Conservation (phyloP, 2,113 vertebrate species). For the Lagopus leucura region DNA sequence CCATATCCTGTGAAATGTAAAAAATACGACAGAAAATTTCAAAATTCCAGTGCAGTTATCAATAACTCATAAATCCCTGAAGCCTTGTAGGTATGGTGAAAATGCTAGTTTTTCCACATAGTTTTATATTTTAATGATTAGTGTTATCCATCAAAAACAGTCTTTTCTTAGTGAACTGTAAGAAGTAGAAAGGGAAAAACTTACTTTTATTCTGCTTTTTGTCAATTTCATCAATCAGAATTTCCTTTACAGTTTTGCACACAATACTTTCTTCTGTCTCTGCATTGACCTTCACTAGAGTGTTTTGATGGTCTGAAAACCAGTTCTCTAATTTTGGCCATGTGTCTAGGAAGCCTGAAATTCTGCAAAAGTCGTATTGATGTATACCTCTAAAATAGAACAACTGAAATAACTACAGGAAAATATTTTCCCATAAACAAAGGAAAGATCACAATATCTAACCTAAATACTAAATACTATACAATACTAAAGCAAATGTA, state of each 20-base stretch:
- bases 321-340: slow-evolving; percentile 89
- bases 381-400: background rate
- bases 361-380: slow-evolving; percentile 74
- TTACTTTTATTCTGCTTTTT: slow-evolving; percentile 81
- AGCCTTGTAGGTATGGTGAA: background rate
- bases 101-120: background rate
- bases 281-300: slow-evolving; percentile 85
- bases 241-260: slow-evolving; percentile 78
- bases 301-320: slow-evolving; percentile 82
- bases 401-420: background rate
- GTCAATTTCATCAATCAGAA: slow-evolving; percentile 72
- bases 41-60: background rate
- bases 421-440: background rate
- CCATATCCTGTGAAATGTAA: background rate
- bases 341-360: slow-evolving; percentile 84
- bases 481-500: background rate
- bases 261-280: slow-evolving; percentile 78
- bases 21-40: background rate
- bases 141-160: background rate
- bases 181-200: background rate
- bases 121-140: background rate
- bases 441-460: background rate
- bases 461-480: background rate
- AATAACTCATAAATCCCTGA: background rate
- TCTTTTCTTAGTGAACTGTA: background rate